Percentiles rank a stretch among this genome's conserved stretches.
Evolutionary conservation across 2,888 invertebrate genomes (phyloP).

Genomic region (Isotomurus palustris): DNA sequence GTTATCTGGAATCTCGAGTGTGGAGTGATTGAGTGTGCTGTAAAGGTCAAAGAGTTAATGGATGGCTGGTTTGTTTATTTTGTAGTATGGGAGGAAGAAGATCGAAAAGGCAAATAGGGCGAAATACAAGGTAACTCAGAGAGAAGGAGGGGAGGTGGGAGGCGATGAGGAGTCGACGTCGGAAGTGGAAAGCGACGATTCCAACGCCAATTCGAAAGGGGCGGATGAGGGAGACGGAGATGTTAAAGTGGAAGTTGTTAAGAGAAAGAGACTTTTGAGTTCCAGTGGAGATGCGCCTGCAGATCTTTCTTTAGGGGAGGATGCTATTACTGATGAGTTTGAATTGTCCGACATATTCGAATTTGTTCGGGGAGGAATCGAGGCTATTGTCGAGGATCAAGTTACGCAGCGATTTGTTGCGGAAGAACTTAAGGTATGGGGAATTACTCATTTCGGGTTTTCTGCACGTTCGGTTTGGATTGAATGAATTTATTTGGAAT

Average conservation of each 20-base stretch:
- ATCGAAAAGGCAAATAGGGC: conserved; percentile 60
- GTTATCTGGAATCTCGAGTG: too few species aligned
- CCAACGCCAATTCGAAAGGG: too few species aligned
- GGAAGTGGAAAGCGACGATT: too few species aligned
- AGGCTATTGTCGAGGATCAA: conserved; percentile 97
- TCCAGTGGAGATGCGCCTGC: background rate
- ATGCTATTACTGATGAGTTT: conserved; percentile 51
- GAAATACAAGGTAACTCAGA: conserved; percentile 49
- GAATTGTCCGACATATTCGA: conserved; percentile 65
- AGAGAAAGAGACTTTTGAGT: background rate
- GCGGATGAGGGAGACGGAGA: background rate
- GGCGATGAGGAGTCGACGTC: background rate
- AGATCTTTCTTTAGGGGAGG: conserved; percentile 36
- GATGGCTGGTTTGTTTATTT: conserved; percentile 18
- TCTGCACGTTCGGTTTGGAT: too few species aligned
- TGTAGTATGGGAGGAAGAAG: conserved; percentile 76
- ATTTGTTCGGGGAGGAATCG: conserved; percentile 86
- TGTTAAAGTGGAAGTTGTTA: background rate
- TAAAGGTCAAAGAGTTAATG: background rate
- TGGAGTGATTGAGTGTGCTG: background rate
- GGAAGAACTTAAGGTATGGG: conserved; percentile 71
- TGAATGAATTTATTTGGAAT: too few species aligned
- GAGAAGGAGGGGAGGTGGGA: background rate
- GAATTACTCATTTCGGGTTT: background rate
- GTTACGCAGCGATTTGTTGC: conserved; percentile 96